Conservation (phyloP, 2,888 invertebrate species). For the Sinhomidia bicolor region DNA sequence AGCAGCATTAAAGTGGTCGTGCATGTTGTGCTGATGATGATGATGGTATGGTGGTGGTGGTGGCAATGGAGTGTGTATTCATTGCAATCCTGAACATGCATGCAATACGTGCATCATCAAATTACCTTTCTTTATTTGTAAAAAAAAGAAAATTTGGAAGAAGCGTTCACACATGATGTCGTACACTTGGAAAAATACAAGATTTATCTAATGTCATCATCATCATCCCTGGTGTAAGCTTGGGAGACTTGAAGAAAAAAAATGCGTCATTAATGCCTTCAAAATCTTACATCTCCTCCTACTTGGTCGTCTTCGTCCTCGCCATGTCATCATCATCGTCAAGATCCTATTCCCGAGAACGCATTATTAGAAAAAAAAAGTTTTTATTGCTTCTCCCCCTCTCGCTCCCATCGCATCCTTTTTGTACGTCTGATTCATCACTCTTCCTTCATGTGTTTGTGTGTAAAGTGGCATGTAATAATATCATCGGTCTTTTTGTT, state of each 20-base stretch:
- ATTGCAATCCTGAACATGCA: too few relatives aligned
- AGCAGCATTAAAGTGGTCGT: background rate
- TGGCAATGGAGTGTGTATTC: too few relatives aligned
- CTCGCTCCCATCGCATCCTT: background rate
- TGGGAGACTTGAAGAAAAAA: background rate
- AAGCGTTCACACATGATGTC: too few relatives aligned
- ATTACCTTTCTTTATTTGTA: too few relatives aligned
- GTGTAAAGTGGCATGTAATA: constrained; percentile 50
- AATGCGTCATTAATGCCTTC: background rate
- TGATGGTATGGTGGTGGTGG: background rate
- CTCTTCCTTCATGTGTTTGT: background rate
- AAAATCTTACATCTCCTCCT: constrained; percentile 37
- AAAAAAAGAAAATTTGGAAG: too few relatives aligned
- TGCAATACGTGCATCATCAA: background rate
- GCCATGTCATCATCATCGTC: background rate
- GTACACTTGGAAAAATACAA: too few relatives aligned
- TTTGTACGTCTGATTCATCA: constrained; percentile 5
- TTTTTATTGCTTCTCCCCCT: constrained; percentile 59
- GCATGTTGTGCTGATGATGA: background rate
- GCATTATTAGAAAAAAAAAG: constrained; percentile 56
- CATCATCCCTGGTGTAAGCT: too few relatives aligned
- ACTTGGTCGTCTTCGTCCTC: constrained; percentile 38
- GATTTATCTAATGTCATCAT: too few relatives aligned
- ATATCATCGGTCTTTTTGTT: constrained; percentile 56
- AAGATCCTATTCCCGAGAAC: constrained; percentile 47